Evolutionary conservation across 1,140 invertebrate genomes (phyloP), one percentile per base, ranked within the genome.

Genomic region (Aricia agestis): DNA sequence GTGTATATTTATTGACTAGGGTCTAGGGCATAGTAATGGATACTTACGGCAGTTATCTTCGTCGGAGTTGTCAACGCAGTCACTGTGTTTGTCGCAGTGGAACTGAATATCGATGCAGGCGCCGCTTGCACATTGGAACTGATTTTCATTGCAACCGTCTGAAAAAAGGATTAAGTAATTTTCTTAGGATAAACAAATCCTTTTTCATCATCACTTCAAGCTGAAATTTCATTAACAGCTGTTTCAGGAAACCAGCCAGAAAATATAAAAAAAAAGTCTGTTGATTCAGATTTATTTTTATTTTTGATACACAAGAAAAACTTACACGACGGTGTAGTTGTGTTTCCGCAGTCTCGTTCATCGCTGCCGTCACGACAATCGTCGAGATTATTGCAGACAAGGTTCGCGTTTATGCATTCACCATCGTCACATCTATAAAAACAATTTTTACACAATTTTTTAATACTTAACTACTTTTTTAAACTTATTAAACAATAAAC

Each of bases 291-390:
- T 36, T 36, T 36, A 2, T 6, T 9, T 36, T 36, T 36, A 2
- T 6, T 9, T 7, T 36, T 36, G 2, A 36, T 9, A 1, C 36
- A 36, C 36, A 36, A 36, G 11, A 45, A 15, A n/a, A 72, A 78
- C 77, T 79, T 78, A 86, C 84, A 36, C 31, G 74, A 63, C 17
- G 69, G 67, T 6, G 82, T 42, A n/a, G 74, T 79, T 68, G 80
- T 76, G 5, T 82, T 87, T 2, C 59, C 36, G 73, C 89, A 91
- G 11, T 80, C 67, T 4, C 83, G 74, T 91, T 98, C 97, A 86
- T 98, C 97, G 72, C 95, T 96, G 45, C 92, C 91, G 82, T 97
- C 97, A 10, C 78, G 76, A 82, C 96, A 97, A 75, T 97, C 94
- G 2, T 71, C 41, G 7, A 90, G 73, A 57, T 83, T 75, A 73